Evolutionary conservation across 2,113 vertebrate genomes (phyloP), one percentile per base, ranked within the genome.

Genomic region (Nyctereutes procyonoides): DNA sequence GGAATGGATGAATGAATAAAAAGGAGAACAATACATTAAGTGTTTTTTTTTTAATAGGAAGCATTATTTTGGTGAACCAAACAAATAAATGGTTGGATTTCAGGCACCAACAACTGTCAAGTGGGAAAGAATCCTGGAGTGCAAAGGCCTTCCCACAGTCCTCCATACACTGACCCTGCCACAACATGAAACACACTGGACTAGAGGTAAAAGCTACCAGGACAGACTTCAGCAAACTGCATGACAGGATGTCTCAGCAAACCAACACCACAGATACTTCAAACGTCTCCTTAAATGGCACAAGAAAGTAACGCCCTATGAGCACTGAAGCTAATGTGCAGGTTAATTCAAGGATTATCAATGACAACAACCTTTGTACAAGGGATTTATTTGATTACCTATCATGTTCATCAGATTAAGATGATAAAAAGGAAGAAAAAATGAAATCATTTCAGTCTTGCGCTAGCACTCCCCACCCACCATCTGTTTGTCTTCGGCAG

Each of bases 321-420:
- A 97, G 69, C 32, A 60, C 53, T 1, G 3, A 83, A 51, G 79
- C 56, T 82, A 43, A 55, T 0, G 1, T 13, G 20, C 3, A 10
- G 56, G 8, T 76, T 85, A 30, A 83, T 77, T 69, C 48, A 3
- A 79, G 96, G 76, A 93, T 96, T 92, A 90, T 56, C 81, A 19
- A 8, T n/a, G 96, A 60, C 92, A 95, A 16, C 17, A 13, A 71
- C 26, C 81, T 91, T 90, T 95, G 48, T 67, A 7, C 30, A 60
- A 80, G n/a, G 76, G 96, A 97, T 97, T 97, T 96, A 93, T 58
- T 51, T 83, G 56, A 43, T 84, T 83, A 48, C 28, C 92, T 84
- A 58, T 69, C 91, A 19, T 84, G 60, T 86, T 77, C 24, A 16
- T 56, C 16, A 63, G 79, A 80, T 90, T 92, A 93, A 90, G 76